Evolutionary conservation across 1,140 invertebrate species (phyloP).

Genomic region (Macrobrachium rosenbergii): DNA sequence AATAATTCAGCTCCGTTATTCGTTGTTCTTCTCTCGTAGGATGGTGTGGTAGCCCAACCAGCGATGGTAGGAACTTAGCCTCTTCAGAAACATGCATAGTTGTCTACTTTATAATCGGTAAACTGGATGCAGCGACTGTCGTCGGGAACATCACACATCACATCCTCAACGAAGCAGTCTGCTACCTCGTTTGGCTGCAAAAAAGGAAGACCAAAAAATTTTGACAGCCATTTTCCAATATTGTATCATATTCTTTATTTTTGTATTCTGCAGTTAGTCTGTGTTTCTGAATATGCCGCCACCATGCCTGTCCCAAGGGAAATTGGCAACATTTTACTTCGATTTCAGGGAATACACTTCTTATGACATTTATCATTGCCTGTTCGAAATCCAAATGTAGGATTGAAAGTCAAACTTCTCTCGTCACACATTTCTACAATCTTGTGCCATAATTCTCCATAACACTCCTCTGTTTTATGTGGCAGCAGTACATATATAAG

Average conservation of each 20-base stretch:
- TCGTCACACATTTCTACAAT: neutral
- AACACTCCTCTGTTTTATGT: conserved; percentile 12
- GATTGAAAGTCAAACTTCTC: conserved; percentile 5
- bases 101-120: conserved; percentile 2
- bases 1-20: conserved; percentile 2
- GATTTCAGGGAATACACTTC: too few relatives aligned
- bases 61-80: conserved; percentile 15
- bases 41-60: neutral
- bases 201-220: neutral
- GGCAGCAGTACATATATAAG: neutral
- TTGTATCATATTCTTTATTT: conserved; percentile 16
- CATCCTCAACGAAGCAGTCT: conserved; percentile 23
- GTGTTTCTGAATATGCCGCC: neutral
- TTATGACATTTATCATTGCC: too few relatives aligned
- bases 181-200: neutral
- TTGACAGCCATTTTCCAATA: conserved; percentile 13
- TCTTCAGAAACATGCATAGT: conserved; percentile 12
- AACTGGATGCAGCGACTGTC: neutral
- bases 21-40: neutral
- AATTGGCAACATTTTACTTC: too few relatives aligned
- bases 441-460: conserved; percentile 5
- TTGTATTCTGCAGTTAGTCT: neutral
- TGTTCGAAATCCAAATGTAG: too few relatives aligned
- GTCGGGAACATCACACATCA: conserved; percentile 2
- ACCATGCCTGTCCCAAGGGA: too few relatives aligned